Evolutionary conservation across 2,797 vertebrate species (phyloP), one percentile per base, ranked within the genome.

Genomic region (Spheniscus humboldti): DNA sequence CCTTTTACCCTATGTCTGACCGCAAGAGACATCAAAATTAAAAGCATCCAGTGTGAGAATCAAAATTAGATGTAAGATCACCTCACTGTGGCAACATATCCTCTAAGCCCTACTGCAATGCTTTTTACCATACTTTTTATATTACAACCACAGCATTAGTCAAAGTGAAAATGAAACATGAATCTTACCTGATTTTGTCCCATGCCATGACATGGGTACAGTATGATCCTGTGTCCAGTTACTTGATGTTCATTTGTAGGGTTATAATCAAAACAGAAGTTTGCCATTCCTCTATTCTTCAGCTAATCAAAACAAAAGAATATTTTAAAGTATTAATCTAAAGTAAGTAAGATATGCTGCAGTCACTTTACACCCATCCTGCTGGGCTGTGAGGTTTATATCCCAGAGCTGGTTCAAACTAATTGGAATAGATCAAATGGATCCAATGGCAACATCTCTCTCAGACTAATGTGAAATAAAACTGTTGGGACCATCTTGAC

Each of bases 231-330:
- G 43, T 98, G 97, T 60, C 99, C 99, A 3, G 90, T 97, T 47
- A 99, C 14, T 3, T 97, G 91, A 88, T 98, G 96, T 1, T 99
- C 99, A 89, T 97, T 98, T 27, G 88, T 62, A 85, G 99, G 99
- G 96, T 99, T 99, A 94, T 99, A 99, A 98, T 99, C 99, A 91
- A 99, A 99, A 93, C 99, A 99, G 97, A 98, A 98, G 93, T 98
- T 97, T 76, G 47, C 73, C 94, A 99, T 98, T 41, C 99, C 99
- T 96, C 94, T 98, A 94, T 96, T 99, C 97, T 99, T 99, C 69
- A 99, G 97, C 99, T 99, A 92, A 63, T 96, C 35, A 85, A 95
- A 88, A 96, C 22, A 96, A 80, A 95, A 92, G 2, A 83, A 64
- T 53, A 68, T 90, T 88, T 91, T 63, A 18, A 87, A 72, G n/a